These are phyloP conservation scores for Netelia fuscicornis DNA, from an alignment of 2,888 invertebrate genomes.

Conservation along the genomic window DNA sequence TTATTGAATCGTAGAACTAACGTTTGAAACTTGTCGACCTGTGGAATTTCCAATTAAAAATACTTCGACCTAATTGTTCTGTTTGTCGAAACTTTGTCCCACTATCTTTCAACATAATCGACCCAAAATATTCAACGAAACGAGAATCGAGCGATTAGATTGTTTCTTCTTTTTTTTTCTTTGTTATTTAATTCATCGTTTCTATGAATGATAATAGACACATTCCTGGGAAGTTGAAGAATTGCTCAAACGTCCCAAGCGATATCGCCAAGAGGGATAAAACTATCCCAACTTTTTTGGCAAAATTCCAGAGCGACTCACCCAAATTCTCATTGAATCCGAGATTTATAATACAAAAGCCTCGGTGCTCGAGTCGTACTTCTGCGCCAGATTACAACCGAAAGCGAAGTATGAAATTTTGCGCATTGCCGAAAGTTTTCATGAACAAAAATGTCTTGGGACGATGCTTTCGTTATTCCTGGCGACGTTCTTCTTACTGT, in stretches of 20 bases:
- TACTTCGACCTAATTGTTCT: constrained; percentile 53
- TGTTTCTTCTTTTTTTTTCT: constrained; percentile 18
- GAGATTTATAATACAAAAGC: constrained; percentile 66
- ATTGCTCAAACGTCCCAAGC: background rate
- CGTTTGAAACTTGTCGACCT: background rate
- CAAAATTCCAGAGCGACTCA: constrained; percentile 42
- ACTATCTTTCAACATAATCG: background rate
- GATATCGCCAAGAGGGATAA: constrained; percentile 22
- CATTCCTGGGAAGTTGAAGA: constrained; percentile 15
- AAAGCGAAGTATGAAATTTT: constrained; percentile 48
- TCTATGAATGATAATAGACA: background rate
- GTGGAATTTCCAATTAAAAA: constrained; percentile 35
- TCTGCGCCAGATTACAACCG: constrained; percentile 40
- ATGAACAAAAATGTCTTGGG: background rate
- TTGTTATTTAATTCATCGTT: background rate
- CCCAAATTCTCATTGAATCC: constrained; percentile 61
- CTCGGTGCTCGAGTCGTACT: background rate
- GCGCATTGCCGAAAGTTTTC: constrained; percentile 54
- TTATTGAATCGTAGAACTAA: background rate
- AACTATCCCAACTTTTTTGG: constrained; percentile 60
- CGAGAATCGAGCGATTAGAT: background rate
- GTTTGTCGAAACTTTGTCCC: constrained; percentile 12
- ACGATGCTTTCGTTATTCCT: background rate
- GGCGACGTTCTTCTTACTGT: background rate
- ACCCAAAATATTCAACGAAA: background rate